These are phyloP conservation scores for Channallabes apus DNA, from an alignment of 2,797 vertebrate species.

Conservation along the genomic window DNA sequence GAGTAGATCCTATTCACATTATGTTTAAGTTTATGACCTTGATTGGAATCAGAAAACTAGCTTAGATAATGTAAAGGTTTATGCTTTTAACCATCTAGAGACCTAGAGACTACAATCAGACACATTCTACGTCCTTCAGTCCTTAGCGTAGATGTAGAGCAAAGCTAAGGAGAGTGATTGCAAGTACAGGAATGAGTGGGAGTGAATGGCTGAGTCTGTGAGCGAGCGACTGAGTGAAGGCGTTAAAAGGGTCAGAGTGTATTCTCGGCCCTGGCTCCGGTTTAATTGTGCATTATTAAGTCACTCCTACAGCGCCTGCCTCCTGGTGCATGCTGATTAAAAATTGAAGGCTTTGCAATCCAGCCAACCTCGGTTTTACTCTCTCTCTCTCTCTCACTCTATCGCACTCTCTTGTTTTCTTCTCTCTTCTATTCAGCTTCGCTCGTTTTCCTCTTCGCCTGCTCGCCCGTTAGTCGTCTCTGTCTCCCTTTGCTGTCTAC, in stretches of 20 bases:
- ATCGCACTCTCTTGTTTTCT: conserved; percentile 26
- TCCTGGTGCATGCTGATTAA: conserved; percentile 62
- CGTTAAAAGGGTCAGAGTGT: conserved; percentile 43
- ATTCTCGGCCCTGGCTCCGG: conserved; percentile 52
- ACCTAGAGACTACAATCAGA: background rate
- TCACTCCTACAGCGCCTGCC: conserved; percentile 58
- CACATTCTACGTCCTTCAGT: background rate
- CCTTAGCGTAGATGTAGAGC: background rate
- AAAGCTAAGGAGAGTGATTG: conserved; percentile 17
- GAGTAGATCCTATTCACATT: background rate
- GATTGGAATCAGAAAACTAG: background rate
- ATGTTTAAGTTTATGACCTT: background rate
- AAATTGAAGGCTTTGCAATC: conserved; percentile 58
- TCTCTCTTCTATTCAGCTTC: conserved; percentile 35
- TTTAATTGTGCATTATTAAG: conserved; percentile 65
- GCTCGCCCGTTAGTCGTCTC: conserved; percentile 42
- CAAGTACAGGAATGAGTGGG: conserved; percentile 32
- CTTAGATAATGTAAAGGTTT: background rate
- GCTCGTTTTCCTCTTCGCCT: conserved; percentile 33
- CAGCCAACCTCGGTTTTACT: conserved; percentile 45
- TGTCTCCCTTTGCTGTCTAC: conserved; percentile 48
- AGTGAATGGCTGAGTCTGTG: conserved; percentile 36
- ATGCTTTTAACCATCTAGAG: background rate
- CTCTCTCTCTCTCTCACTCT: conserved; percentile 36
- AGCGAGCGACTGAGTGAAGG: conserved; percentile 41